These are phyloP conservation scores for Phoebastria nigripes DNA, from an alignment of 2,797 vertebrate species.

Conservation along the genomic window DNA sequence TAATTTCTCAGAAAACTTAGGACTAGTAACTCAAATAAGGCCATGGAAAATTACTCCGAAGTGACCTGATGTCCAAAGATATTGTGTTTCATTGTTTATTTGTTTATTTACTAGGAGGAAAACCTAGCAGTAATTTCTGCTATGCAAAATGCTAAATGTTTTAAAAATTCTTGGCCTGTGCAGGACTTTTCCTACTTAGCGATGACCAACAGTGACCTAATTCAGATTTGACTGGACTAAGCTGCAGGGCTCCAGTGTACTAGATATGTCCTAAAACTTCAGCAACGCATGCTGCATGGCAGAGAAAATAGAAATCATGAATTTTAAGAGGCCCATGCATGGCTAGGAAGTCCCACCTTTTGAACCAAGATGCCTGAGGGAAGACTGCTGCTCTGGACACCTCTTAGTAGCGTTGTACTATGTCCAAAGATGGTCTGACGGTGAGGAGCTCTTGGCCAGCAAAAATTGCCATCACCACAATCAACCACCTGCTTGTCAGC, in stretches of 20 bases:
- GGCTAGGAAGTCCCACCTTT: not conserved
- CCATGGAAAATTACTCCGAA: slow-evolving; percentile 28
- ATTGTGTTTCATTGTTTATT: slow-evolving; percentile 54
- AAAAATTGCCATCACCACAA: not conserved
- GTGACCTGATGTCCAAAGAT: slow-evolving; percentile 10
- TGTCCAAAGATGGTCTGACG: not conserved
- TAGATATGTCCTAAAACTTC: not conserved
- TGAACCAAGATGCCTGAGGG: not conserved
- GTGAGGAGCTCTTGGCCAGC: not conserved
- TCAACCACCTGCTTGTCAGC: not conserved
- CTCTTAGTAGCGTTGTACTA: not conserved
- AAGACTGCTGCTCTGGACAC: not conserved
- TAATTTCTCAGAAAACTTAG: not conserved
- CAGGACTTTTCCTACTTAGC: slow-evolving; percentile 34
- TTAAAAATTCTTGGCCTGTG: slow-evolving; percentile 32
- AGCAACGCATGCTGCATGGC: not conserved
- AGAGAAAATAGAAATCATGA: not conserved
- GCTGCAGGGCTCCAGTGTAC: not conserved
- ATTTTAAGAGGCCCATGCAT: not conserved
- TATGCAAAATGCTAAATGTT: slow-evolving; percentile 31
- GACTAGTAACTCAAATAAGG: not conserved
- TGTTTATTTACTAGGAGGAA: slow-evolving; percentile 51
- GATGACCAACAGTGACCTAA: not conserved
- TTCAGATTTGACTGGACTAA: not conserved
- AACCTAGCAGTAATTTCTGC: slow-evolving; percentile 37